These are phyloP conservation scores for Poicephalus gulielmi DNA, from an alignment of 2,113 vertebrate species.

Conservation along the genomic window DNA sequence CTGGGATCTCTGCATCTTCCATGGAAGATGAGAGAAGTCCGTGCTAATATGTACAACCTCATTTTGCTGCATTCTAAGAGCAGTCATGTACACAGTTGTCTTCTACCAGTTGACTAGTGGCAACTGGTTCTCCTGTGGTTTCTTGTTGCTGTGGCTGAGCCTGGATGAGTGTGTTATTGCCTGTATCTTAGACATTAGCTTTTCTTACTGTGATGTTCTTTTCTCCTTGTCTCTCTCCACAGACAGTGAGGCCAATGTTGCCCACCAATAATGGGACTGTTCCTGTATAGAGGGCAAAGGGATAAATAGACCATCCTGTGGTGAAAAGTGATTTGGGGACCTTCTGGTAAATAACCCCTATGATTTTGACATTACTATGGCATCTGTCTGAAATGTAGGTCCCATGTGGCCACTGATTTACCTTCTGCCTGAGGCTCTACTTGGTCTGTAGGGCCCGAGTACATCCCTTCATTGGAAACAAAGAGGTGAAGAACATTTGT, in stretches of 20 bases:
- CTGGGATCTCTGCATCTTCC: neutral
- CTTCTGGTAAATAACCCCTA: neutral
- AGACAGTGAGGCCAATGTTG: neutral
- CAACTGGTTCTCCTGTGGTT: neutral
- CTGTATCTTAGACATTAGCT: neutral
- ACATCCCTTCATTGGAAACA: neutral
- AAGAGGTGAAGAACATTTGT: neutral
- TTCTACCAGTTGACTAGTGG: neutral
- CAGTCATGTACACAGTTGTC: neutral
- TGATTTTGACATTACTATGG: neutral
- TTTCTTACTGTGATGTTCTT: neutral
- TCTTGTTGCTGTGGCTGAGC: neutral
- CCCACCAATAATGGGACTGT: neutral
- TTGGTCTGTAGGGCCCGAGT: neutral
- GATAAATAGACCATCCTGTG: neutral
- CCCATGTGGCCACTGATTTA: neutral
- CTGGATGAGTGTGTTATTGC: neutral
- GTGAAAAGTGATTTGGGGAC: neutral
- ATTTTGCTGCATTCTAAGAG: neutral
- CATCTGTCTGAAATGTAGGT: neutral
- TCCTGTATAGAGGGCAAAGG: neutral
- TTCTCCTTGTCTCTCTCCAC: neutral
- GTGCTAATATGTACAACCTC: neutral
- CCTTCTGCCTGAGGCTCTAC: neutral
- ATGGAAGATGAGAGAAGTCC: neutral